These are phyloP conservation scores for Lochmaea crataegi DNA, from an alignment of 2,888 invertebrate species.

Conservation along the genomic window DNA sequence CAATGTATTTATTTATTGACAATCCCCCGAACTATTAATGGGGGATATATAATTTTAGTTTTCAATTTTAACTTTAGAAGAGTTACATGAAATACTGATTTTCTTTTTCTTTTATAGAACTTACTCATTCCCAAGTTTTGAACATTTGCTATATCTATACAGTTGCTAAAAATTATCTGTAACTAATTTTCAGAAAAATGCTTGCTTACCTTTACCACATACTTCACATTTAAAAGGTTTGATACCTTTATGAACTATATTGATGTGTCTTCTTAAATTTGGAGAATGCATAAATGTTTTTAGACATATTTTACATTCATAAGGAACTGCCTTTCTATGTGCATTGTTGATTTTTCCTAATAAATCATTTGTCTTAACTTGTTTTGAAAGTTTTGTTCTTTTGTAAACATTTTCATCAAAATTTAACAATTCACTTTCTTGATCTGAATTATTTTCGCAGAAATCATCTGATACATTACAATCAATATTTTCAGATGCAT, in stretches of 20 bases:
- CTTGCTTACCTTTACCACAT: conserved; percentile 50
- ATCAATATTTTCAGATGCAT: background rate
- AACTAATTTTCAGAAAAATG: background rate
- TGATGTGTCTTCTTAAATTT: conserved; percentile 43
- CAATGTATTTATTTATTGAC: no score
- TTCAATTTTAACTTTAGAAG: no score
- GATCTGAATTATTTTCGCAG: background rate
- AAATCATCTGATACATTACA: conserved; percentile 11
- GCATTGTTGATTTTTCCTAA: conserved; percentile 19
- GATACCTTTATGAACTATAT: conserved; percentile 47
- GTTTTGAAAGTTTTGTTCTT: conserved; percentile 15
- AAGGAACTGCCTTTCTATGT: conserved; percentile 41
- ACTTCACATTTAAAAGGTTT: conserved; percentile 52
- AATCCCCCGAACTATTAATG: no score
- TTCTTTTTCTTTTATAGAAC: no score
- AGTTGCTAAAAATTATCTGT: background rate
- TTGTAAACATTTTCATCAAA: conserved; percentile 15
- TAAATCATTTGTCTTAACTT: conserved; percentile 35
- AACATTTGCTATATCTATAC: background rate
- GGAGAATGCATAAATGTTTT: conserved; percentile 42
- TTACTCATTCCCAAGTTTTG: no score
- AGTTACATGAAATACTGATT: no score
- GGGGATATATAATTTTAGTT: no score
- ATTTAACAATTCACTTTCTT: background rate
- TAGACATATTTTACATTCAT: conserved; percentile 43